phyloP scores from a whole-genome alignment of 2,797 vertebrate species.

The Columba guinea region DNA sequence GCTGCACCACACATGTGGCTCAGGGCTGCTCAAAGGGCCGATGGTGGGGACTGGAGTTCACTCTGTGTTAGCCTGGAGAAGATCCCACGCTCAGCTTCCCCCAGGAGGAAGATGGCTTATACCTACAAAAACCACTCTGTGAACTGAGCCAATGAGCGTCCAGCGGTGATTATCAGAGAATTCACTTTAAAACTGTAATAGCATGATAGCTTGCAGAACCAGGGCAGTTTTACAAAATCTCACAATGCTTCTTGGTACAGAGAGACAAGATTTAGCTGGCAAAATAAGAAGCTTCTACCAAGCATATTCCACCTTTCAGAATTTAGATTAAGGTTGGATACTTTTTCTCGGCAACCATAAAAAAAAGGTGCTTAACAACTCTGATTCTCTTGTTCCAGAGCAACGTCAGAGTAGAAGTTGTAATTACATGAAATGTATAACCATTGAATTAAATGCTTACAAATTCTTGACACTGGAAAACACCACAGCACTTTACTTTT shows the following conservation, averaged over 20 bases:
- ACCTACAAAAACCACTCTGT: not conserved
- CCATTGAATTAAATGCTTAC: not conserved
- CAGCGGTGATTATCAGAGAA: not conserved
- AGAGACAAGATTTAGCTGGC: not conserved
- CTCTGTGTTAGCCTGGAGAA: fast-evolving
- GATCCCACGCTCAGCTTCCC: not conserved
- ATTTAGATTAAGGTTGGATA: not conserved
- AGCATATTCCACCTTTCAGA: not conserved
- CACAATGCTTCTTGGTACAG: not conserved
- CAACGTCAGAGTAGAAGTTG: not conserved
- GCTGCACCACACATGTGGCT: not conserved
- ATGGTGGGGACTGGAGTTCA: not conserved
- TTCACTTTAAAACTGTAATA: not conserved
- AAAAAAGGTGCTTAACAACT: not conserved
- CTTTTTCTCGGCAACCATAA: not conserved
- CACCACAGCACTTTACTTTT: not conserved
- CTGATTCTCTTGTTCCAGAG: not conserved
- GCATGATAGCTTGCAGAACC: not conserved
- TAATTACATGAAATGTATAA: not conserved
- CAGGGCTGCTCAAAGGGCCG: not conserved
- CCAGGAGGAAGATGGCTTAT: not conserved
- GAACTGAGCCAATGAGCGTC: not conserved
- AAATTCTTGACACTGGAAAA: not conserved
- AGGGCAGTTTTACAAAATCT: not conserved
- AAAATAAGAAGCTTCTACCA: not conserved